phyloP scores from a whole-genome alignment of 2,113 vertebrate species.

The Octodon degus region DNA sequence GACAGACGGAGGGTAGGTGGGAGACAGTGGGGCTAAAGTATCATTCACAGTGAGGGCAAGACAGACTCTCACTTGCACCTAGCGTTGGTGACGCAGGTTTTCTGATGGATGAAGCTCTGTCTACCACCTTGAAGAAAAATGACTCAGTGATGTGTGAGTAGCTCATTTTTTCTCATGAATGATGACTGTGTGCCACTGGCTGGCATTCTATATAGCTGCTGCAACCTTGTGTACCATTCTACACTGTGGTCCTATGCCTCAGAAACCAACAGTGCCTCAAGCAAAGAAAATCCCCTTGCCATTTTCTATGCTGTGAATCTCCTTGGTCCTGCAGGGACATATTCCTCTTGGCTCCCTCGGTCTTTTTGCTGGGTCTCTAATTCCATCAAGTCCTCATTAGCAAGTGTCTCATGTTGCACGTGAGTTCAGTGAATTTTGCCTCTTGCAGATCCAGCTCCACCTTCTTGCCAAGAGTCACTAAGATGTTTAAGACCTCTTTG shows the following conservation, averaged over 20 bases:
- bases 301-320: not conserved
- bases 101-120: not conserved
- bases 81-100: not conserved
- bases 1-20: not conserved
- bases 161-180: not conserved
- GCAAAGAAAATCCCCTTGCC: not conserved
- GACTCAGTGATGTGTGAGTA: not conserved
- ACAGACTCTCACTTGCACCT: not conserved
- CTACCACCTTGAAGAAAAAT: not conserved
- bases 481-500: not conserved
- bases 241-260: not conserved
- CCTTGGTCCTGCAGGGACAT: not conserved
- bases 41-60: not conserved
- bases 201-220: not conserved
- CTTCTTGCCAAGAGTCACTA: not conserved
- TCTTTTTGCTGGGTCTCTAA: not conserved
- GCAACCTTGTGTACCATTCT: not conserved
- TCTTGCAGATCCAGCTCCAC: not conserved
- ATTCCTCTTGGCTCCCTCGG: not conserved
- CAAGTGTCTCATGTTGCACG: not conserved
- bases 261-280: not conserved
- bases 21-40: not conserved
- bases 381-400: not conserved
- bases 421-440: not conserved
- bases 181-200: not conserved